These are phyloP conservation scores for Ramphastos sulfuratus DNA, from an alignment of 2,113 vertebrate genomes.

Conservation along the genomic window DNA sequence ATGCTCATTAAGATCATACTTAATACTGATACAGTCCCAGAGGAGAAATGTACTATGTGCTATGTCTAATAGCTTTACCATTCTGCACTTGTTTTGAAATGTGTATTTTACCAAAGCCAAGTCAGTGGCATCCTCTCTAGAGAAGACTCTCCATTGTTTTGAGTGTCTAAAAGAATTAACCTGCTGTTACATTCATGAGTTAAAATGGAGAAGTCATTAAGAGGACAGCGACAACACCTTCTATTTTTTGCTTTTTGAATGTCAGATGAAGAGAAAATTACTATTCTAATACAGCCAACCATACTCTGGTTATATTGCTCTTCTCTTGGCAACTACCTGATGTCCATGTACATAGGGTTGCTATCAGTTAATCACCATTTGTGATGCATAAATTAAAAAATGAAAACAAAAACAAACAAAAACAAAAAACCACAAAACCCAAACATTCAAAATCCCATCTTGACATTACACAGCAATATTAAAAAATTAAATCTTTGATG, in stretches of 20 bases:
- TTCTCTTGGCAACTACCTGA: neutral
- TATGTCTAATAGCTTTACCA: neutral
- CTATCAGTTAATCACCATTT: neutral
- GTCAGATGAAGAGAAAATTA: neutral
- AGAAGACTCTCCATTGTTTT: neutral
- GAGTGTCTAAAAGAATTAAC: neutral
- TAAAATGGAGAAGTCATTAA: neutral
- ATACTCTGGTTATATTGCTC: neutral
- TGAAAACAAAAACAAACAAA: no score
- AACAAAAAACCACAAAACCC: no score
- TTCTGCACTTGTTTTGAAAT: neutral
- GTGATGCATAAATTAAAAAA: neutral
- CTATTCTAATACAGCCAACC: neutral
- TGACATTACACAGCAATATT: neutral
- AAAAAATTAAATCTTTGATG: neutral
- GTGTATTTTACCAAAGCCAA: neutral
- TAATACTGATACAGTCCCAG: neutral
- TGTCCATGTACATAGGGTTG: neutral
- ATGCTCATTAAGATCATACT: neutral
- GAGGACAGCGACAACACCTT: neutral
- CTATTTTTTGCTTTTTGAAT: neutral
- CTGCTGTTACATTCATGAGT: neutral
- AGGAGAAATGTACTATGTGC: neutral
- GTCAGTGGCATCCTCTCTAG: neutral
- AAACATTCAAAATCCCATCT: neutral